Evolutionary conservation across 2,797 vertebrate species (phyloP), one percentile per base, ranked within the genome.

Genomic region (Enteromius mattozi): DNA sequence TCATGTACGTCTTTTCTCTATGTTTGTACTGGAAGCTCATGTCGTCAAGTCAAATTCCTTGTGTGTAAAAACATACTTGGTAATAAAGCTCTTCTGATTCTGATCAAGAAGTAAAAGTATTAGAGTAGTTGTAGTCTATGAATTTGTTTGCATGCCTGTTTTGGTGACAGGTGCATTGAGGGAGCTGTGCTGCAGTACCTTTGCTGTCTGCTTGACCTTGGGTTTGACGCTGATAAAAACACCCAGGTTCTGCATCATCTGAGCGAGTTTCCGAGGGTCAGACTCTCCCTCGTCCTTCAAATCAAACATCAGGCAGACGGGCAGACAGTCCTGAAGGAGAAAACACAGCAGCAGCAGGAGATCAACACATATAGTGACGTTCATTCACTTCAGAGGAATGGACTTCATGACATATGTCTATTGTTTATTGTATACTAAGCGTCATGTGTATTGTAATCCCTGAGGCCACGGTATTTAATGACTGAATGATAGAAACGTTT

Each of bases 291-390:
- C 94, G 86, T 95, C 95, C 77, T 94, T 94, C 92, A 96, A 93
- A 92, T 96, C 95, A 87, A 96, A 96, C 95, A 96, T 96, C 91
- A 96, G 91, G 89, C 95, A 96, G 86, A 95, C 93, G 0, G 95
- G 95, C 85, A 96, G 90, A 82, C 95, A 96, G 90, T 96, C 95
- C 95, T 92, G 77, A 30, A 82, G 17, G 16, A 80, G 75, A 42
- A 86, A 49, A 89, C 7, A 86, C 24, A 83, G 51, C 59, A 77
- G 14, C 69, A 81, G 54, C 19, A 37, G 6, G 16, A 75, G 37
- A 78, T 24, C 4, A 9, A 24, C 33, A 54, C 49, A 56, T 13
- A 33, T 4, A 21, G 12, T 8, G 30, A 19, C 16, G 35, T 35
- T 37, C 30, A 66, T 66, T 66, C 30, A 35, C 2, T 1, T 21